Evolutionary conservation across 2,113 vertebrate genomes (phyloP).

Genomic region (Motacilla tschutschensis): DNA sequence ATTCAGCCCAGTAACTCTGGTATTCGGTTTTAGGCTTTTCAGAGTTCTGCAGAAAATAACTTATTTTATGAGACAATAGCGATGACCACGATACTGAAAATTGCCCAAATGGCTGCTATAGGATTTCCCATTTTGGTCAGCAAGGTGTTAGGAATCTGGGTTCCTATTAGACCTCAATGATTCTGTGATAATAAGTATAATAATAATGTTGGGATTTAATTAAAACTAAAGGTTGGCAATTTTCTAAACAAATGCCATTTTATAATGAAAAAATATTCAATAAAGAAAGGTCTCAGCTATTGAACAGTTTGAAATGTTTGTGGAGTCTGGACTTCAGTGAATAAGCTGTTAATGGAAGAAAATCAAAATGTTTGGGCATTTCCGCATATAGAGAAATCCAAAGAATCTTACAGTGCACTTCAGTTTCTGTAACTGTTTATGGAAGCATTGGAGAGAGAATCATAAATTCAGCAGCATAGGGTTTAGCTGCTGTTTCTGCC

Average conservation of each 20-base stretch:
- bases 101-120: neutral
- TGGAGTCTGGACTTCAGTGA: neutral
- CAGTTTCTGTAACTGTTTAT: neutral
- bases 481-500: neutral
- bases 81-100: neutral
- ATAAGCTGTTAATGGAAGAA: neutral
- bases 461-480: neutral
- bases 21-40: neutral
- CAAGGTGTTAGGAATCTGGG: neutral
- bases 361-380: neutral
- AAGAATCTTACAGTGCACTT: neutral
- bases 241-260: neutral
- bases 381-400: neutral
- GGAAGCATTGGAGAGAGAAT: neutral
- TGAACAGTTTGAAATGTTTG: neutral
- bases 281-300: neutral
- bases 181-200: neutral
- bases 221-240: neutral
- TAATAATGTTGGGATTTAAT: neutral
- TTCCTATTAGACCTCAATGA: neutral
- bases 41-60: neutral
- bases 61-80: neutral
- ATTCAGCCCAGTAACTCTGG: rapidly evolving
- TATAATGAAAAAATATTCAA: neutral
- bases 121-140: neutral